Conservation (phyloP, 1,140 invertebrate species). For the Ceratosolen fusciceps region DNA sequence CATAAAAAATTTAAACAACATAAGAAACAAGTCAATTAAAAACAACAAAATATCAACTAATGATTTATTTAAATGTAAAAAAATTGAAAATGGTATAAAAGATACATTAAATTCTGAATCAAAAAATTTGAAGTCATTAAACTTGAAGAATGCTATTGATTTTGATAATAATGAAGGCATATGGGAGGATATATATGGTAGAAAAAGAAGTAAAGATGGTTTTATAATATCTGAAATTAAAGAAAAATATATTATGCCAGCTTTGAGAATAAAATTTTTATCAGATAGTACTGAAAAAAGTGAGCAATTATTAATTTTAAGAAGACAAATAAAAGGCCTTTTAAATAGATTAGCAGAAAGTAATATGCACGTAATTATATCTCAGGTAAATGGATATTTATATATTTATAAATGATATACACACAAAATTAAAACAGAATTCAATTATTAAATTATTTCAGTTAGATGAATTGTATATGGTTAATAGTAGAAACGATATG, state of each 20-base stretch:
- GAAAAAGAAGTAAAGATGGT: conserved; percentile 84
- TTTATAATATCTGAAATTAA: conserved; percentile 77
- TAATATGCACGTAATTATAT: conserved; percentile 88
- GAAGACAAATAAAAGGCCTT: conserved; percentile 87
- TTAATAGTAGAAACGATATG: conserved; percentile 85
- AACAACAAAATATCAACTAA: neutral
- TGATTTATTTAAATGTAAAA: neutral
- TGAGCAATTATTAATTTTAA: conserved; percentile 77
- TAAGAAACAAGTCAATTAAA: neutral
- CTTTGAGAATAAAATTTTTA: conserved; percentile 75
- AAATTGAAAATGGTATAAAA: neutral
- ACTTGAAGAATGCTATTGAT: conserved; percentile 48
- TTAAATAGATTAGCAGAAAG: conserved; percentile 90
- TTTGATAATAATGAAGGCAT: conserved; percentile 54
- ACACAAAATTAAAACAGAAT: no score
- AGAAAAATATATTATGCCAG: conserved; percentile 87
- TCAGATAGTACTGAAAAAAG: conserved; percentile 71
- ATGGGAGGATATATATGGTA: conserved; percentile 96
- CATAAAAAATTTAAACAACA: neutral
- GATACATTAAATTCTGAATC: neutral
- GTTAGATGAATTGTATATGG: conserved; percentile 72
- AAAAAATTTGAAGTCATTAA: neutral
- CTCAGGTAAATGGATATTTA: conserved; percentile 69
- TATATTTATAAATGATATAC: neutral
- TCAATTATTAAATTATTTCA: conserved; percentile 26